phyloP scores from a whole-genome alignment of 2,797 vertebrate species.

The Cyprinodon diabolis region DNA sequence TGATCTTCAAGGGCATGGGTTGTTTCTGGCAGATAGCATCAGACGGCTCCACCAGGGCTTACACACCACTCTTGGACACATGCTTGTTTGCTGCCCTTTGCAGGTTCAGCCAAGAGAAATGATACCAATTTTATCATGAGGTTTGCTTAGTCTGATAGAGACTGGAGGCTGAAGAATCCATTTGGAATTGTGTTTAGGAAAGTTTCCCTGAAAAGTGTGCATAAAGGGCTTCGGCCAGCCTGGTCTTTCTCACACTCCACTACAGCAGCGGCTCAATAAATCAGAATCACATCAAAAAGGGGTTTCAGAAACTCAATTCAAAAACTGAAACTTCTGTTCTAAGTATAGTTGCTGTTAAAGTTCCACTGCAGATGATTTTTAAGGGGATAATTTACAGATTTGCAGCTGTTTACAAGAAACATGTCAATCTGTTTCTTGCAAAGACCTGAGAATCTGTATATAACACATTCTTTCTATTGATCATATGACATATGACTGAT shows the following conservation, averaged over 20 bases:
- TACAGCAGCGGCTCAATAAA: not conserved
- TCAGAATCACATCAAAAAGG: not conserved
- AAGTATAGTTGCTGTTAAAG: too few species aligned
- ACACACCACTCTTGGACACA: constrained; percentile 10
- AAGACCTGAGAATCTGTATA: too few species aligned
- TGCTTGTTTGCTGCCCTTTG: constrained; percentile 1
- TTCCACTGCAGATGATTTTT: too few species aligned
- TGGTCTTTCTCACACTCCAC: not conserved
- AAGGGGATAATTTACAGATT: too few species aligned
- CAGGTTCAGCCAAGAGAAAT: constrained; percentile 13
- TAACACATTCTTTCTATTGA: too few species aligned
- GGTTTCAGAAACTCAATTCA: not conserved
- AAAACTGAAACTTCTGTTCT: too few species aligned
- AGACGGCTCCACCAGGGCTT: not conserved
- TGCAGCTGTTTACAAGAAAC: too few species aligned
- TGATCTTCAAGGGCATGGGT: constrained; percentile 24
- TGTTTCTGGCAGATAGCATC: constrained; percentile 27
- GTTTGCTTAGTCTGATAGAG: constrained; percentile 8
- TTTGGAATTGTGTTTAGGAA: not conserved
- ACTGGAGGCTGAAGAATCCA: not conserved
- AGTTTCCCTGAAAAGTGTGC: not conserved
- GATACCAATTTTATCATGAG: constrained; percentile 10
- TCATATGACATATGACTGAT: too few species aligned
- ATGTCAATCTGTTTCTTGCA: too few species aligned
- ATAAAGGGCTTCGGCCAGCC: not conserved